Percentiles rank a stretch among this genome's conserved stretches.
These are phyloP conservation scores for Diadumene lineata DNA, from an alignment of 92 coral and sea anemone species.

Conservation along the genomic window DNA sequence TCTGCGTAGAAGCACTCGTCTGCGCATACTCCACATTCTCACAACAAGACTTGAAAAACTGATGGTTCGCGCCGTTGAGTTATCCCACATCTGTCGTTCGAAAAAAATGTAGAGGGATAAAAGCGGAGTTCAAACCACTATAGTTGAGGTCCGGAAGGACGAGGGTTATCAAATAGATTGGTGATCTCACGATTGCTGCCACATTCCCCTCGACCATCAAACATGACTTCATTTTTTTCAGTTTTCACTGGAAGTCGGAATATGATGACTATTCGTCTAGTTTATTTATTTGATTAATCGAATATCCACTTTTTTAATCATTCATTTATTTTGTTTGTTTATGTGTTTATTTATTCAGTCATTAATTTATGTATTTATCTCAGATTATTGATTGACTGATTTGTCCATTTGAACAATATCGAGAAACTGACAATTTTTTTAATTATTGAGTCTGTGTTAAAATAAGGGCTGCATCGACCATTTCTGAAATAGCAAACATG, in stretches of 20 bases:
- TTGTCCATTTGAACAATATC: background rate
- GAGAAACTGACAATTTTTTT: too few species aligned
- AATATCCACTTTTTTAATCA: background rate
- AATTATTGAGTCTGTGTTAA: too few species aligned
- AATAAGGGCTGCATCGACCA: too few species aligned
- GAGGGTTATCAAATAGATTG: constrained; percentile 29
- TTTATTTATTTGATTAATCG: too few species aligned
- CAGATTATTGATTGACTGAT: background rate
- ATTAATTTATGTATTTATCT: background rate
- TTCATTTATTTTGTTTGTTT: too few species aligned
- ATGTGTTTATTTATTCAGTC: background rate
- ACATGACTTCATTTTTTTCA: background rate
- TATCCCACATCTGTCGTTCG: background rate
- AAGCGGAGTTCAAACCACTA: background rate
- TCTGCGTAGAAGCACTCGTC: background rate
- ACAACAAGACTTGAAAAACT: too few species aligned
- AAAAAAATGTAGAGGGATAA: background rate
- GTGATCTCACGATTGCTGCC: constrained; percentile 1
- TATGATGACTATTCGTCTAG: too few species aligned
- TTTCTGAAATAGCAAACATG: too few species aligned
- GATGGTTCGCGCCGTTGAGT: background rate
- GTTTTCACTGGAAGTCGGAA: background rate
- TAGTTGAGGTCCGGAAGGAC: constrained; percentile 41
- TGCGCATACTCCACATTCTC: background rate
- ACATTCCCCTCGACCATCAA: background rate